Base-by-base conservation (phyloP, 2,888 invertebrate species). In the Lithophane ornitopus region DNA sequence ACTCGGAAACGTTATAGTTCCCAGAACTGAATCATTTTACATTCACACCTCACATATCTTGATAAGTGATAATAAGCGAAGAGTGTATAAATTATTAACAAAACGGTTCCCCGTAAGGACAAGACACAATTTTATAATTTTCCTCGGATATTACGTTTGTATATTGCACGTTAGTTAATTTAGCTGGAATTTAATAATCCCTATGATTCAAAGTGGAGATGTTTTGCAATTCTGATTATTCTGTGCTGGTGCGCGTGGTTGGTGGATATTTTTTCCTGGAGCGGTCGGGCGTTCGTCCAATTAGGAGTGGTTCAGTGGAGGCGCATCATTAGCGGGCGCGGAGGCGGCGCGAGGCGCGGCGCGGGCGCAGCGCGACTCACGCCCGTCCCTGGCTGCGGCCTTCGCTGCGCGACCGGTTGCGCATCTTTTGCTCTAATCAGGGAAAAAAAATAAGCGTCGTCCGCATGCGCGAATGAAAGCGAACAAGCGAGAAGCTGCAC, bases 381-480 rank as follows among this genome's bases (percentile, higher is more conserved):
- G 89, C 90, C 92, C 93, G 92, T 90, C 93, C 93, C 94, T 92
- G 92, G 92, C 90, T 91, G 92, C 94, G 95, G 93, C 95, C 96
- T 96, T 95, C 95, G 94, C 91, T 86, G 90, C 90, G 88, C 91
- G 93, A 96, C 96, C 96, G 96, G 96, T 96, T 95, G 94, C 90
- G 93, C 95, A 94, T 96, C 95, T 95, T 94, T 94, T 94, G 93
- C 95, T 95, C 95, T 95, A 96, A 96, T 96, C 96, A 95, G 92
- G 92, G 92, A 94, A 94, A 95, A 95, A 95, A 95, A 95, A 94
- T 92, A 93, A 93, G 89, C 92, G 90, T 89, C 88, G 92, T 91
- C 89, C 91, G 92, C 93, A 92, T 93, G 93, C 93, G 93, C 95
- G 90, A 94, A 95, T 92, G 94, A 95, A 95, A 95, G 94, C 94